Evolutionary conservation across 2,888 invertebrate genomes (phyloP), one percentile per base, ranked within the genome.

Genomic region (Sarcophaga carnaria): DNA sequence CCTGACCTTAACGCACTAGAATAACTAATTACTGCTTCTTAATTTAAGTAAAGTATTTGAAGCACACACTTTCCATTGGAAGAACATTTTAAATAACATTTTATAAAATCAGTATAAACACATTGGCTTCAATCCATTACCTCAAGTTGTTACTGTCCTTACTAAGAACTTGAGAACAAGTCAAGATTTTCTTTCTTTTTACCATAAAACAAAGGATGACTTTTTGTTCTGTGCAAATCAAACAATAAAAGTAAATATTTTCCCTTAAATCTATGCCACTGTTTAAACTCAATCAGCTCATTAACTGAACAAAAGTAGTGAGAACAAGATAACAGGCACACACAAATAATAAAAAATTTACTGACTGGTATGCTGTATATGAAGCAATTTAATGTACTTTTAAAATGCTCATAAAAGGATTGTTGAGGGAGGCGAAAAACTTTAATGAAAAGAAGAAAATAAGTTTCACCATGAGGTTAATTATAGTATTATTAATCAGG

Each of bases 361-460:
- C 60, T 80, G 66, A 37, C 72, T 80, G 59, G 59, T 80, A 59
- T 54, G 59, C 12, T 37, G 64, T 45, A 45, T 54, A 64, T 45
- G 59, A 71, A 8, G 2, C n/a, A 70, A 54, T 20, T 54, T 64
- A 74, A 27, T 66, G 69, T 63, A 54, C 20, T 70, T 75, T 80
- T 17, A 72, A 72, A 80, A 60, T 78, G 67, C 45, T 63, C 59
- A 66, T 70, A 74, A 67, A 78, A 83, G 54, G 72, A 62, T 83
- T 62, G 63, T 78, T 83, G 74, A 60, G 62, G 47, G 20, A 20
- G 20, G 62, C 69, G 22, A 69, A 74, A 78, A 83, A 22, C 25
- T 60, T 49, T 8, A 25, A 47, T 63, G 27, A 27, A 27, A 27
- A 27, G 27, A 27, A 6, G 27, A 27, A 37, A 37, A 37, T 37